These are phyloP conservation scores for Petaurus breviceps DNA, from an alignment of 2,113 vertebrate genomes.

Conservation along the genomic window DNA sequence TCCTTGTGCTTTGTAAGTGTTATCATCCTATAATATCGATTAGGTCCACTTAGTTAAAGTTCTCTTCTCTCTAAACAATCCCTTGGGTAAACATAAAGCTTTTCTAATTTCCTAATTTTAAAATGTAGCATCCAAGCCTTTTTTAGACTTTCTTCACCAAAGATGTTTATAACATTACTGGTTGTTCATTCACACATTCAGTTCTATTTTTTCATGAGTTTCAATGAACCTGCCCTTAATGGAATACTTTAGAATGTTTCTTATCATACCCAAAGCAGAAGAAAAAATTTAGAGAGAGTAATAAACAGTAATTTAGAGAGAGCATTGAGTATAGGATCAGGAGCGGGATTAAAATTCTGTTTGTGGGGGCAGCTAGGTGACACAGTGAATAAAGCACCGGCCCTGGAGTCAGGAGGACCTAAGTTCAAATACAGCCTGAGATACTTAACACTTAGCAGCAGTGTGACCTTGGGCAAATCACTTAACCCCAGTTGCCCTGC, in stretches of 20 bases:
- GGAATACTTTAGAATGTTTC: neutral
- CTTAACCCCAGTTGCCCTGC: too few species aligned
- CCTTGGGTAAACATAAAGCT: conserved; percentile 20
- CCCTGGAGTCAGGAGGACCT: too few species aligned
- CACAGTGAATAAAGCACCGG: too few species aligned
- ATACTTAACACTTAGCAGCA: too few species aligned
- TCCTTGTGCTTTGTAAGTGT: conserved; percentile 10
- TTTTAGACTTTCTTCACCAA: conserved; percentile 33
- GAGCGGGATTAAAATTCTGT: neutral
- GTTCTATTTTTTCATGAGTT: neutral
- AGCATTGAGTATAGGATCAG: neutral
- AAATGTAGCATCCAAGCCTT: conserved; percentile 34
- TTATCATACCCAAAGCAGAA: neutral
- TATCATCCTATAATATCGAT: neutral
- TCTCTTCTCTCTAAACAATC: conserved; percentile 45
- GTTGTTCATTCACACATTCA: neutral
- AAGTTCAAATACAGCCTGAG: too few species aligned
- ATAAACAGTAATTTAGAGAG: neutral
- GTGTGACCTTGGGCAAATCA: too few species aligned
- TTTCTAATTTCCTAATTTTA: conserved; percentile 46
- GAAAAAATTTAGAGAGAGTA: neutral
- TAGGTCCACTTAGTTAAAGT: conserved; percentile 37
- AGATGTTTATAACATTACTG: conserved; percentile 16
- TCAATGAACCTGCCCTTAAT: neutral
- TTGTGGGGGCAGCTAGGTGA: too few species aligned